These are phyloP conservation scores for Phainopepla nitens DNA, from an alignment of 2,113 vertebrate genomes.

Conservation along the genomic window DNA sequence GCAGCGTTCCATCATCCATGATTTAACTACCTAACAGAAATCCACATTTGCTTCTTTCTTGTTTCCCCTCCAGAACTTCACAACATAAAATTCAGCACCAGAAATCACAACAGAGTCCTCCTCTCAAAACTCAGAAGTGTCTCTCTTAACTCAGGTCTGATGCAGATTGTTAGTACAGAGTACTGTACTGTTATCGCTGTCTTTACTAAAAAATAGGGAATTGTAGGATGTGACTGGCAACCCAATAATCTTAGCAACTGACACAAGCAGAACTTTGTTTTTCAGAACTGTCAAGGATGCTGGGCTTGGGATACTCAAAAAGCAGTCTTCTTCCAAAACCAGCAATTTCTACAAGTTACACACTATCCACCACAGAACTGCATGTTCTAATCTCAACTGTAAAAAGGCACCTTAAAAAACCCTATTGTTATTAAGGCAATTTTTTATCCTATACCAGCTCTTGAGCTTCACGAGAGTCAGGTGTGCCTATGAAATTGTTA, in stretches of 20 bases:
- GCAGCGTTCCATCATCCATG: accelerated
- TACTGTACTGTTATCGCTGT: no score
- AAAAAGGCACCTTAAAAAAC: background rate
- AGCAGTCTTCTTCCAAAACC: background rate
- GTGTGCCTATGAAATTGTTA: background rate
- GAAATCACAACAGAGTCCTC: background rate
- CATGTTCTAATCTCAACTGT: background rate
- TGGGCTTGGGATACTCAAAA: background rate
- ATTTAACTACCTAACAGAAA: background rate
- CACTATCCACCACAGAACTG: background rate
- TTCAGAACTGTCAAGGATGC: background rate
- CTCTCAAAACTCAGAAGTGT: background rate
- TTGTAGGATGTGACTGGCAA: background rate
- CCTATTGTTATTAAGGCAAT: background rate
- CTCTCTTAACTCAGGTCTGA: background rate
- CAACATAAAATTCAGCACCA: background rate
- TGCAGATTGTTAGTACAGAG: background rate
- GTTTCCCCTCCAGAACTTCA: background rate
- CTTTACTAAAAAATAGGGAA: background rate
- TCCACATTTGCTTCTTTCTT: background rate
- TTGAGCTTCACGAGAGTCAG: background rate
- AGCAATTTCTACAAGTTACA: background rate
- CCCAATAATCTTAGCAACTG: background rate
- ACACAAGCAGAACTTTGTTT: background rate
- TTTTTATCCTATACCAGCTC: background rate